These are phyloP conservation scores for Mythimna vitellina DNA, from an alignment of 2,888 invertebrate genomes.

Conservation along the genomic window DNA sequence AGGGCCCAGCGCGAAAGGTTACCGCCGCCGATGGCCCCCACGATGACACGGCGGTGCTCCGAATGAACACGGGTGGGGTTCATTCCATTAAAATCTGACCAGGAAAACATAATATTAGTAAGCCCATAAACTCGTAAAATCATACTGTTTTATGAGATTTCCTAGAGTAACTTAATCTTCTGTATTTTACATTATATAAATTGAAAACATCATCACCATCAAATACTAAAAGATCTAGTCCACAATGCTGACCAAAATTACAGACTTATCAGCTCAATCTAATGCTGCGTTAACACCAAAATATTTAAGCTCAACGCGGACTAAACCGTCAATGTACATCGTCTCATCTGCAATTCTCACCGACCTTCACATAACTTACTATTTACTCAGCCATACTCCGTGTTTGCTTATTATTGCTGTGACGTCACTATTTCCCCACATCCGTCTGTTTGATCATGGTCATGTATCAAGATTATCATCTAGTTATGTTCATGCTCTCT, in stretches of 20 bases:
- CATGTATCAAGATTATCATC: slow-evolving; percentile 24
- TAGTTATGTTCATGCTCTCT: slow-evolving; percentile 43
- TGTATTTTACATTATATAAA: neutral
- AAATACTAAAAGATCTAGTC: neutral
- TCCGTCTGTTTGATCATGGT: slow-evolving; percentile 41
- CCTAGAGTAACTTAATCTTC: neutral
- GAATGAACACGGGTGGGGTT: too few species aligned
- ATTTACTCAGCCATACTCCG: slow-evolving; percentile 25
- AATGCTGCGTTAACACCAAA: neutral
- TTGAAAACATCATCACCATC: neutral
- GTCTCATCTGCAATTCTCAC: neutral
- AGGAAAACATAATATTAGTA: neutral
- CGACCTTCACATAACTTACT: slow-evolving; percentile 39
- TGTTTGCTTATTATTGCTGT: slow-evolving; percentile 30
- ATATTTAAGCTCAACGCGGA: accelerated
- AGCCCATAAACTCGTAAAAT: neutral
- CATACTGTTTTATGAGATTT: neutral
- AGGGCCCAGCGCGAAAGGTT: too few species aligned
- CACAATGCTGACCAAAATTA: too few species aligned
- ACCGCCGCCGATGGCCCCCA: too few species aligned
- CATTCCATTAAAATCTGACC: too few species aligned
- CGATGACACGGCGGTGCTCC: too few species aligned
- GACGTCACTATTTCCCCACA: slow-evolving; percentile 53
- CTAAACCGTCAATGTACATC: neutral
- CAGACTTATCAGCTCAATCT: neutral